Conservation (phyloP, 1,140 invertebrate genomes). For the Hypothenemus hampei region DNA sequence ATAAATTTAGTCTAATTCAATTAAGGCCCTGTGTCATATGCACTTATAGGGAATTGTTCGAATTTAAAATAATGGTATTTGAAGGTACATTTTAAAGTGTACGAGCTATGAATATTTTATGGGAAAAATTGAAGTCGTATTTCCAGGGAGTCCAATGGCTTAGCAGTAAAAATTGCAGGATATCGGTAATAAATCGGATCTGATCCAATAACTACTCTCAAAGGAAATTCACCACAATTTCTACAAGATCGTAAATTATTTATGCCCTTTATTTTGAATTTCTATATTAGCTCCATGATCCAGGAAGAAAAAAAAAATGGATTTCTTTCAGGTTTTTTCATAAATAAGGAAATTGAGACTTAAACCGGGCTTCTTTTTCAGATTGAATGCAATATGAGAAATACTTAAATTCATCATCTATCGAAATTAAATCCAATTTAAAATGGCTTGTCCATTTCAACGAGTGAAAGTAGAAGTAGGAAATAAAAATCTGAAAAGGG, state of each 20-base stretch:
- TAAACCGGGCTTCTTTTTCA: too few species aligned
- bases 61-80: too few species aligned
- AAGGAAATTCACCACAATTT: background rate
- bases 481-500: slow-evolving; percentile 35
- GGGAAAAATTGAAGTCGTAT: background rate
- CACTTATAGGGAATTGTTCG: too few species aligned
- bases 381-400: background rate
- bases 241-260: background rate
- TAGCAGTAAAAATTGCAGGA: background rate
- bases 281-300: too few species aligned
- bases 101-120: background rate
- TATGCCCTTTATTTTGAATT: slow-evolving; percentile 1
- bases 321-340: too few species aligned
- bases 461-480: slow-evolving; percentile 28
- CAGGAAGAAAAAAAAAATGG: too few species aligned
- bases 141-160: background rate
- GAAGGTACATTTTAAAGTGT: too few species aligned
- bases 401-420: background rate
- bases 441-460: slow-evolving; percentile 40
- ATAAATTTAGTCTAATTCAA: too few species aligned
- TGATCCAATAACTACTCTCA: slow-evolving; percentile 4
- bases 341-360: too few species aligned
- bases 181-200: slow-evolving; percentile 5
- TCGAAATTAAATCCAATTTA: background rate
- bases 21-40: too few species aligned